A percentile compares a stretch with the other conserved stretches of the same genome.
These are phyloP conservation scores for Hirtodrosophila confusa DNA, from an alignment of 2,888 invertebrate species.

Conservation along the genomic window DNA sequence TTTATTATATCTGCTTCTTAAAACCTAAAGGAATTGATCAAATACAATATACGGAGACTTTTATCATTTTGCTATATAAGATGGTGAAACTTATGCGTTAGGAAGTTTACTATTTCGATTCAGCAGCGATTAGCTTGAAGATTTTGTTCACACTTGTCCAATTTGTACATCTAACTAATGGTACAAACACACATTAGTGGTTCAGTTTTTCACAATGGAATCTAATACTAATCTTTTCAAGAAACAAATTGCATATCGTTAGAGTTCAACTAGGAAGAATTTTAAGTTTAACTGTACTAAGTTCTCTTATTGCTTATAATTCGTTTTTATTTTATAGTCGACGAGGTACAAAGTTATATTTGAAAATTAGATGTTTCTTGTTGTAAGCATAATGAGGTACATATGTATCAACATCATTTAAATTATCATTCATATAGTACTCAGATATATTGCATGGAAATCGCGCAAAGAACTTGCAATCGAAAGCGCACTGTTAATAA, in stretches of 20 bases:
- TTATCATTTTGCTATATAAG: slow-evolving; percentile 25
- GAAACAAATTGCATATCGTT: slow-evolving; percentile 59
- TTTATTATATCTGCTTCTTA: slow-evolving; percentile 37
- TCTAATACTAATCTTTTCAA: slow-evolving; percentile 54
- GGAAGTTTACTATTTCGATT: slow-evolving; percentile 62
- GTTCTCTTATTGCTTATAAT: slow-evolving; percentile 48
- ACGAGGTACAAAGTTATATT: slow-evolving; percentile 77
- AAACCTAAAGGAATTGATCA: slow-evolving; percentile 38
- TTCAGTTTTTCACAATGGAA: slow-evolving; percentile 34
- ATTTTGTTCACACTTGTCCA: slow-evolving; percentile 74
- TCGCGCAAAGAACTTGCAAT: slow-evolving; percentile 41
- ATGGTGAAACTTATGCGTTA: slow-evolving; percentile 37
- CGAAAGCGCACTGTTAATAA: slow-evolving; percentile 33
- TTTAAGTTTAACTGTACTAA: slow-evolving; percentile 53
- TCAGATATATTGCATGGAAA: slow-evolving; percentile 46
- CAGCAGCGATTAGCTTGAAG: slow-evolving; percentile 61
- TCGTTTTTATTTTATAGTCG: slow-evolving; percentile 53
- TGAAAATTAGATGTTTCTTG: slow-evolving; percentile 69
- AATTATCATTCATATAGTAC: slow-evolving; percentile 51
- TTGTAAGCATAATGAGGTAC: slow-evolving; percentile 77
- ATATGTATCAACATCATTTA: slow-evolving; percentile 75
- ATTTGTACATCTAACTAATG: slow-evolving; percentile 50
- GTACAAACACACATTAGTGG: slow-evolving; percentile 47
- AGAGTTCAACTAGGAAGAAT: slow-evolving; percentile 70
- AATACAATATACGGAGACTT: slow-evolving; percentile 42